Percentiles rank a stretch among this genome's conserved stretches.
Evolutionary conservation across 2,888 invertebrate species (phyloP).

Genomic region (Philhelius pedissequus): DNA sequence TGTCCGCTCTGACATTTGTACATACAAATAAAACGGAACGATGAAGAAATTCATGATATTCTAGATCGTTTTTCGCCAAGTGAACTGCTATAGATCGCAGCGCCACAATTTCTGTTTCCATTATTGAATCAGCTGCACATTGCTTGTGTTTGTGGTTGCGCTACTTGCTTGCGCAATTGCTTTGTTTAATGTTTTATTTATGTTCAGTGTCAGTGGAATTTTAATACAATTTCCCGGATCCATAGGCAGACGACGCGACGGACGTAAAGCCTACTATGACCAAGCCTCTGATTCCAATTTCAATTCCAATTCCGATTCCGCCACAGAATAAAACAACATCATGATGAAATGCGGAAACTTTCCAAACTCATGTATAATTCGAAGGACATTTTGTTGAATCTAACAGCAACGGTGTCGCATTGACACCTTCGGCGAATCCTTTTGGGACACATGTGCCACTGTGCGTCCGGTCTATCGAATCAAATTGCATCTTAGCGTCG

Average conservation of each 20-base stretch:
- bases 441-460: conserved; percentile 39
- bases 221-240: conserved; percentile 60
- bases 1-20: conserved; percentile 32
- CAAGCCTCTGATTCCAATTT: neutral
- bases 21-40: conserved; percentile 20
- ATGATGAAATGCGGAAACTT: conserved; percentile 67
- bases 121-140: neutral
- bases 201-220: conserved; percentile 60
- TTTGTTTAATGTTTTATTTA: conserved; percentile 69
- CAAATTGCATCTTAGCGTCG: neutral
- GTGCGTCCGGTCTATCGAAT: neutral
- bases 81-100: neutral
- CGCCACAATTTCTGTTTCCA: conserved; percentile 11
- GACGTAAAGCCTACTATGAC: too few relatives aligned
- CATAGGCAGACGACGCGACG: too few relatives aligned
- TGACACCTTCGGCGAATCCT: conserved; percentile 62
- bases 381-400: conserved; percentile 54
- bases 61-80: conserved; percentile 52
- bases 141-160: conserved; percentile 9
- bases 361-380: conserved; percentile 63
- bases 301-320: neutral
- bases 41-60: conserved; percentile 66
- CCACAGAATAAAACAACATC: neutral
- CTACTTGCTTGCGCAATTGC: conserved; percentile 65
- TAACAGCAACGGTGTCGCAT: conserved; percentile 32